Evolutionary conservation across 2,113 vertebrate genomes (phyloP).

Genomic region (Sturnira hondurensis): DNA sequence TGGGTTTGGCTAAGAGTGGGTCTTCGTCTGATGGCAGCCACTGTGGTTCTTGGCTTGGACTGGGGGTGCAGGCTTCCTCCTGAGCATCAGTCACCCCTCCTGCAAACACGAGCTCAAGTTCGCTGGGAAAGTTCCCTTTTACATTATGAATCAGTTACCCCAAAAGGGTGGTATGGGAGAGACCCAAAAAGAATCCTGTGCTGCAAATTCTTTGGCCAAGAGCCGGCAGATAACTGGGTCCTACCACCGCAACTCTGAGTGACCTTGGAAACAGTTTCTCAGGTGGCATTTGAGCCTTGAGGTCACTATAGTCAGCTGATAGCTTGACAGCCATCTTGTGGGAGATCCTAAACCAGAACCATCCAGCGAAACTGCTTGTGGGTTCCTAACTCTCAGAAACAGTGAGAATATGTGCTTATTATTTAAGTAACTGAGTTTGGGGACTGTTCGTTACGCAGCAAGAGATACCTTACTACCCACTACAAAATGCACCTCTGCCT

Average conservation of each 20-base stretch:
- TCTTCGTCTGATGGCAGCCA: rapidly evolving
- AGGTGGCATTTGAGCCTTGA: neutral
- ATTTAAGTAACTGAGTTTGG: neutral
- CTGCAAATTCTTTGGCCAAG: neutral
- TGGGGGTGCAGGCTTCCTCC: rapidly evolving
- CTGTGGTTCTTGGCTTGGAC: neutral
- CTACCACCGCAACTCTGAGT: rapidly evolving
- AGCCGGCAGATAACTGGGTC: neutral
- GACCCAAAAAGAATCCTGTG: neutral
- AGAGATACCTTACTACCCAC: neutral
- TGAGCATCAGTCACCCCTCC: neutral
- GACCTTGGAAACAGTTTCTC: neutral
- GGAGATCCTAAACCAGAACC: neutral
- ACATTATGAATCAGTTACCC: neutral
- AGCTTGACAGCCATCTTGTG: neutral
- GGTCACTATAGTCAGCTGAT: neutral
- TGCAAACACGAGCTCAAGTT: neutral
- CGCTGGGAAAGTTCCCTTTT: neutral
- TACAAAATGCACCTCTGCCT: neutral
- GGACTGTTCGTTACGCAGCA: neutral
- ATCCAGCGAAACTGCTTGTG: too few species aligned
- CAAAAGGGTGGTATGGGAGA: neutral
- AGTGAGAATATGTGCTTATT: too few species aligned
- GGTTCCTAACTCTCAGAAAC: neutral
- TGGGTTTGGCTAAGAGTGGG: neutral